Evolutionary conservation across 2,797 vertebrate species (phyloP).

Genomic region (Arctocebus calabarensis): DNA sequence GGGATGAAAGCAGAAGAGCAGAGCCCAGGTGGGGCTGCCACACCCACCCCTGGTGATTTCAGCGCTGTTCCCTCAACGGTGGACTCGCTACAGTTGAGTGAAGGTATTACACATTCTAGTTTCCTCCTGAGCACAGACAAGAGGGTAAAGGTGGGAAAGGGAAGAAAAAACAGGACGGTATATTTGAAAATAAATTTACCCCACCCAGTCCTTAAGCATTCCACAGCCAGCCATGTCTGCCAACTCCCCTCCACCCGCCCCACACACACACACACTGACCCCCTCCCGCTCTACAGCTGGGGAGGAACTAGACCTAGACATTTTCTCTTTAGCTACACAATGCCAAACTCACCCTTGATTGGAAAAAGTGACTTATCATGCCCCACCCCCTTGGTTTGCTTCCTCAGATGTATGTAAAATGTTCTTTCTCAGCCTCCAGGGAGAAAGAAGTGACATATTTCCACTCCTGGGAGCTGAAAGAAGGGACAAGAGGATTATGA

Average conservation of each 20-base stretch:
- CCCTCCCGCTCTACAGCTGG: not conserved
- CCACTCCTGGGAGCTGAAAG: not conserved
- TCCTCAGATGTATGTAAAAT: not conserved
- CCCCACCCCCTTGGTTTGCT: not conserved
- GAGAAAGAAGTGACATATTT: too few species aligned
- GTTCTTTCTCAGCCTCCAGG: not conserved
- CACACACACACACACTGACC: too few species aligned
- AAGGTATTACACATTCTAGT: not conserved
- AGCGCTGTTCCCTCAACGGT: not conserved
- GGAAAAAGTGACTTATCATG: not conserved
- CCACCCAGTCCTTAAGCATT: not conserved
- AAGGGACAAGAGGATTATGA: not conserved
- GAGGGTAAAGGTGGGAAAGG: not conserved
- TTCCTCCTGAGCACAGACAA: not conserved
- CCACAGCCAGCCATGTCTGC: not conserved
- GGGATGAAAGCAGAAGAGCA: not conserved
- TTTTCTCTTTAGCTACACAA: not conserved
- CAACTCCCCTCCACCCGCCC: not conserved
- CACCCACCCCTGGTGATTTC: not conserved
- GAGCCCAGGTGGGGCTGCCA: not conserved
- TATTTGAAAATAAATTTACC: constrained; percentile 6
- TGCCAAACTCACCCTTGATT: not conserved
- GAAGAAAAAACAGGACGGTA: not conserved
- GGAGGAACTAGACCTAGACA: not conserved
- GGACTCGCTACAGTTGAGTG: not conserved